Conservation (phyloP, 2,113 vertebrate species). For the human region DNA sequence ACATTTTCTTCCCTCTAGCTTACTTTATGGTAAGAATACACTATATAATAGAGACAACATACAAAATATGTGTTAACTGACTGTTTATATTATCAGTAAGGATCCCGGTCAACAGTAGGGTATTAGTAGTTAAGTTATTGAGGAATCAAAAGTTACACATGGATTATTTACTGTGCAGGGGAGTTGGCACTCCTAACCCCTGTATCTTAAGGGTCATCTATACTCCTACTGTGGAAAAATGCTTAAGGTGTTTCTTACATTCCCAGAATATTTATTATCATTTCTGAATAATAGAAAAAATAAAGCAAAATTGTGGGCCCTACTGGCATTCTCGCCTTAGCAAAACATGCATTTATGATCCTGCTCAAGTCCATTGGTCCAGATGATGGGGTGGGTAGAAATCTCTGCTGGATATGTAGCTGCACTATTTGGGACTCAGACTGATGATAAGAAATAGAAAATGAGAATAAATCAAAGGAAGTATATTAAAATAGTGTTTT, state of each 20-base stretch:
- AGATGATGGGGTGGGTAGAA: background rate
- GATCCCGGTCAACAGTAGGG: background rate
- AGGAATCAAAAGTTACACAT: background rate
- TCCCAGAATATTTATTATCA: background rate
- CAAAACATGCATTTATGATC: background rate
- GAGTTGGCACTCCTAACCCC: background rate
- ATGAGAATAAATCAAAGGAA: conserved; percentile 69
- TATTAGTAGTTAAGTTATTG: background rate
- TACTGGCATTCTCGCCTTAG: conserved; percentile 4
- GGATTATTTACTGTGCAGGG: background rate
- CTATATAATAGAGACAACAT: background rate
- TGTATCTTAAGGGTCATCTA: background rate
- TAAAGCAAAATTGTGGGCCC: background rate
- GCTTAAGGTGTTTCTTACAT: background rate
- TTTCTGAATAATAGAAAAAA: background rate
- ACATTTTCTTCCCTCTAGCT: background rate
- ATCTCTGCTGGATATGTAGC: conserved; percentile 38
- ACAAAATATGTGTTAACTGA: background rate
- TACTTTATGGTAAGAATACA: background rate
- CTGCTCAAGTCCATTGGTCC: background rate
- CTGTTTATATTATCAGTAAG: background rate
- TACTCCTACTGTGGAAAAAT: background rate
- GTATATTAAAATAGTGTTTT: conserved; percentile 60
- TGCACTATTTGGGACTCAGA: background rate
- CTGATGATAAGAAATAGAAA: conserved; percentile 14